Evolutionary conservation across 2,113 vertebrate genomes (phyloP).

Genomic region (Merops nubicus): DNA sequence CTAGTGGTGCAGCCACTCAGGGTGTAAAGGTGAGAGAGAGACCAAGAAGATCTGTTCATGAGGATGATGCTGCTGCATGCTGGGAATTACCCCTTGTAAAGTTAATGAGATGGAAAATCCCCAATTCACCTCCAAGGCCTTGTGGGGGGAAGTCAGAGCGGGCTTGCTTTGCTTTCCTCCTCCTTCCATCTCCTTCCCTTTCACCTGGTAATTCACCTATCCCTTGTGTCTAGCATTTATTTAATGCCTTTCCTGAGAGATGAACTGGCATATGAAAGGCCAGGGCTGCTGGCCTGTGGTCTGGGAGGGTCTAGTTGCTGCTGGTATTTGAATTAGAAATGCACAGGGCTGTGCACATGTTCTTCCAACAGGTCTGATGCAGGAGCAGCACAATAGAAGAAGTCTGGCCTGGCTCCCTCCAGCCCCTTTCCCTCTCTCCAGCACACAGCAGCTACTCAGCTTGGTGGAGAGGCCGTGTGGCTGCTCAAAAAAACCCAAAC

Average conservation of each 20-base stretch:
- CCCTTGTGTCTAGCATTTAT: not conserved
- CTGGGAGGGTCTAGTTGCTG: not conserved
- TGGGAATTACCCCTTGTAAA: slow-evolving; percentile 56
- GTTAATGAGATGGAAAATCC: slow-evolving; percentile 59
- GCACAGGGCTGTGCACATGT: accelerated
- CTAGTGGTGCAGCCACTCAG: not conserved
- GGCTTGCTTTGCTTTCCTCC: not conserved
- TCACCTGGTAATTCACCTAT: not conserved
- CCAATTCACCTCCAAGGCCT: not conserved
- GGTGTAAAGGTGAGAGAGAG: not conserved
- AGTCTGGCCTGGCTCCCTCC: not conserved
- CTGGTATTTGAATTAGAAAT: not conserved
- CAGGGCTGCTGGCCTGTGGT: not conserved
- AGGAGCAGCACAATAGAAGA: not conserved
- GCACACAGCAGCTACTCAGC: not conserved
- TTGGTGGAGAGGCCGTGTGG: accelerated
- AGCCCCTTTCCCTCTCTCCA: not conserved
- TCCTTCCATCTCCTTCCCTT: not conserved
- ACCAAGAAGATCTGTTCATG: not conserved
- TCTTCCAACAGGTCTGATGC: not conserved
- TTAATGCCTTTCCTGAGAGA: not conserved
- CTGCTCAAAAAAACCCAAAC: not conserved
- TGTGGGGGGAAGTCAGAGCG: not conserved
- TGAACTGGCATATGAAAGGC: not conserved
- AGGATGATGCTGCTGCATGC: not conserved